A percentile compares a stretch with the other conserved stretches of the same genome.
These are phyloP conservation scores for Apamea crenata DNA, from an alignment of 2,888 invertebrate genomes.

Conservation along the genomic window DNA sequence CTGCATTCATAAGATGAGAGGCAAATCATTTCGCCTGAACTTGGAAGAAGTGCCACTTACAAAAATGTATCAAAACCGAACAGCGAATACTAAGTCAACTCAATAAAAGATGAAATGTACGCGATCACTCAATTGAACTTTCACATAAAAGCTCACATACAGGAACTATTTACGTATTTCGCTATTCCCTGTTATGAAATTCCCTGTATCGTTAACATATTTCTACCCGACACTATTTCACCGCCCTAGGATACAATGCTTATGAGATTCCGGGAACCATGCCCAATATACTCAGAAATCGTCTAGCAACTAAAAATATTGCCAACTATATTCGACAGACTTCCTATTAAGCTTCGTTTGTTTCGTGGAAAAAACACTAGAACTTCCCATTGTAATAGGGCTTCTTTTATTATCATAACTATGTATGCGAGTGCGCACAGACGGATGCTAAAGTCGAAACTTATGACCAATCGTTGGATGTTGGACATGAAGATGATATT, in stretches of 20 bases:
- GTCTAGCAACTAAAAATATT: constrained; percentile 30
- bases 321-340: constrained; percentile 3
- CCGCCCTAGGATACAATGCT: constrained; percentile 19
- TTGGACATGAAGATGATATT: neutral
- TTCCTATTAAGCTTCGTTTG: neutral
- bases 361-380: constrained; percentile 3
- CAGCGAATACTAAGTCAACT: neutral
- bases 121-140: neutral
- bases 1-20: neutral
- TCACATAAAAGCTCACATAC: neutral
- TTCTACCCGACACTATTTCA: constrained; percentile 21
- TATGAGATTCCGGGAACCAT: constrained; percentile 45
- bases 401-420: neutral
- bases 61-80: neutral
- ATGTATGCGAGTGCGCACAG: neutral
- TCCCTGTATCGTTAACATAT: constrained; percentile 21
- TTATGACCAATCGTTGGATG: neutral
- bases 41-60: neutral
- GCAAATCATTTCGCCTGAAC: neutral
- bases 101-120: neutral
- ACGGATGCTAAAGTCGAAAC: neutral
- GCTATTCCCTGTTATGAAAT: constrained; percentile 2
- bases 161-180: constrained; percentile 9
- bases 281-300: constrained; percentile 39
- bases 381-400: neutral